Evolutionary conservation across 2,113 vertebrate species (phyloP), one percentile per base, ranked within the genome.

Genomic region (Numida meleagris): DNA sequence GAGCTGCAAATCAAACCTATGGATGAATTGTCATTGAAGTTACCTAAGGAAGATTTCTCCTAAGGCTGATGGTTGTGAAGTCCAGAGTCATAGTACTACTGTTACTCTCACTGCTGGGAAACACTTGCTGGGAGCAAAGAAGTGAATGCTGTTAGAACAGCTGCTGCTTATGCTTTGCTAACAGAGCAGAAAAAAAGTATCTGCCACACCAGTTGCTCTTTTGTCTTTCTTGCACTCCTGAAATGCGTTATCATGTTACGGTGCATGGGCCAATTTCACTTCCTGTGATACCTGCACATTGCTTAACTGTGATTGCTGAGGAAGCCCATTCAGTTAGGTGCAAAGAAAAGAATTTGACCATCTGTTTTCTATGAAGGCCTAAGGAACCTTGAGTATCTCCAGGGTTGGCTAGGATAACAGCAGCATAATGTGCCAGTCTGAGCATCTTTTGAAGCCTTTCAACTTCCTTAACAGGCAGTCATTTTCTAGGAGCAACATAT

Each of bases 161-260:
- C 68, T 71, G 62, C 67, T 94, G 24, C 50, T 66, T 90, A 38
- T 36, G 33, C 62, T 83, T 90, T 87, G 45, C 58, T 76, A 92
- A 34, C 23, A 43, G 62, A 80, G 33, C 67, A 89, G 61, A 29
- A 89, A 59, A 86, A 73, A 73, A 65, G 51, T 46, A 31, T 40
- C 67, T 87, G 50, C 57, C 2, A 1, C n/a, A 40, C 31, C 67
- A 75, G 62, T 89, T 82, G 43, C 62, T 89, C 57, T 75, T 92
- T 79, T 75, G 27, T 65, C 33, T 68, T 55, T 48, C 50, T 25
- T 61, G 43, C 10, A 14, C 19, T 58, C 24, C 59, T 89, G 86
- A 78, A 78, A 79, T 75, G 62, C 27, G 10, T 29, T 59, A 55
- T 70, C 23, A 33, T n/a, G 34, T 40, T 73, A 50, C 29, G 25